These are phyloP conservation scores for Lepeophtheirus nordmannii DNA, from an alignment of 2,888 invertebrate species.

Conservation along the genomic window DNA sequence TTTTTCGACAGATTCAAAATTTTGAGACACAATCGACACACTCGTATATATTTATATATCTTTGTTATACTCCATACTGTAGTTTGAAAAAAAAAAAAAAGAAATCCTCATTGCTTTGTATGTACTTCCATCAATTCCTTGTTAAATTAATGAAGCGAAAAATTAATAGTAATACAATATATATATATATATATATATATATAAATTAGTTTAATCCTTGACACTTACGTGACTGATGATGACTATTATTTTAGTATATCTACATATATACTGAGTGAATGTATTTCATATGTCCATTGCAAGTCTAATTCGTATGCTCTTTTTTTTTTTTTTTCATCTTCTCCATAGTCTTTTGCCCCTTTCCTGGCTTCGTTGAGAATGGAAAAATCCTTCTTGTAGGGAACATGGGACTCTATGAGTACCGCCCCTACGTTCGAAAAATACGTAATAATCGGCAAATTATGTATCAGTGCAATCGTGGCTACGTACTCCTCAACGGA, in stretches of 20 bases:
- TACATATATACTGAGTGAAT: too few relatives aligned
- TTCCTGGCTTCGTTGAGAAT: constrained; percentile 71
- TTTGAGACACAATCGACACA: too few relatives aligned
- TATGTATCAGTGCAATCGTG: constrained; percentile 86
- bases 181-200: neutral
- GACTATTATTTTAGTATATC: neutral
- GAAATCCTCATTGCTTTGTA: neutral
- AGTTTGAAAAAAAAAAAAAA: neutral
- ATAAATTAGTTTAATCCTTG: neutral
- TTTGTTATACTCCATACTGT: too few relatives aligned
- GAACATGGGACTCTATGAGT: constrained; percentile 89
- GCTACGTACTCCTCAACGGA: constrained; percentile 68
- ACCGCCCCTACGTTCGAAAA: constrained; percentile 74
- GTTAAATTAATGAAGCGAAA: too few relatives aligned
- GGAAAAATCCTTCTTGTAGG: constrained; percentile 82
- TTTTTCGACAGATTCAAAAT: too few relatives aligned
- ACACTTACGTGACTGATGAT: neutral
- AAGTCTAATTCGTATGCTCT: neutral
- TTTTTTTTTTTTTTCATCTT: constrained; percentile 3
- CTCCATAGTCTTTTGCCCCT: constrained; percentile 63
- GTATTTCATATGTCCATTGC: neutral
- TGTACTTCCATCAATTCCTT: too few relatives aligned
- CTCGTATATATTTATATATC: too few relatives aligned
- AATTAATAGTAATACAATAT: too few relatives aligned
- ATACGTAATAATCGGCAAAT: constrained; percentile 81